phyloP scores from a whole-genome alignment of 2,888 invertebrate species.

The Notocelia uddmanniana region DNA sequence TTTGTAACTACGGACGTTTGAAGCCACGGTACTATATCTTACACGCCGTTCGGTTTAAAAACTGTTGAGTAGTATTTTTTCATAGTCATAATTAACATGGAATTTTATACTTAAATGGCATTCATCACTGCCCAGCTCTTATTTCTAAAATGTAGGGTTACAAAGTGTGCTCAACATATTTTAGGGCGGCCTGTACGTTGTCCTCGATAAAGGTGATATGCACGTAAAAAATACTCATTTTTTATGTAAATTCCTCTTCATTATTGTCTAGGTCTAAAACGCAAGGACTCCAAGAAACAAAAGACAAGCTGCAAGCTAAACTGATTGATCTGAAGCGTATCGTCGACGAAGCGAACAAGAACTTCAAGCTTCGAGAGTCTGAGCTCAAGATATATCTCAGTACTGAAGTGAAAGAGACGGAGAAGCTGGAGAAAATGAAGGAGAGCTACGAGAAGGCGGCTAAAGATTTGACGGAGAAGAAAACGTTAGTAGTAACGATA shows the following conservation, averaged over 20 bases:
- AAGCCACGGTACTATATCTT: neutral
- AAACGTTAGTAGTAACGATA: conserved; percentile 57
- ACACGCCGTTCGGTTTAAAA: too few relatives aligned
- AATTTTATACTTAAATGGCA: too few relatives aligned
- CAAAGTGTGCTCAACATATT: too few relatives aligned
- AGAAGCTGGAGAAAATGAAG: conserved; percentile 87
- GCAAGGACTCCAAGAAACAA: conserved; percentile 89
- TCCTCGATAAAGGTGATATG: too few relatives aligned
- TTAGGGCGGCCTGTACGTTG: too few relatives aligned
- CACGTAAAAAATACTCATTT: too few relatives aligned
- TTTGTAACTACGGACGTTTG: too few relatives aligned
- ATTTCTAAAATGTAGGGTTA: too few relatives aligned
- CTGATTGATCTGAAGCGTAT: conserved; percentile 89
- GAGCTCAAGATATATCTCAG: conserved; percentile 92
- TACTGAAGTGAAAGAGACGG: conserved; percentile 86
- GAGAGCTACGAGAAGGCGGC: conserved; percentile 76
- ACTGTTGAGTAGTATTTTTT: too few relatives aligned
- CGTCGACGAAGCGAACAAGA: conserved; percentile 89
- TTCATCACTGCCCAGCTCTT: too few relatives aligned
- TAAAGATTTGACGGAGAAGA: conserved; percentile 82
- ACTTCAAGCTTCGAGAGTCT: conserved; percentile 88
- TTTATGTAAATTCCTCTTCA: too few relatives aligned
- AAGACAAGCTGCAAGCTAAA: conserved; percentile 88
- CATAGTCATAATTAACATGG: too few relatives aligned
- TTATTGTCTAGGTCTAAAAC: conserved; percentile 87